Evolutionary conservation across 2,113 vertebrate species (phyloP).

Genomic region (Chroicocephalus ridibundus): DNA sequence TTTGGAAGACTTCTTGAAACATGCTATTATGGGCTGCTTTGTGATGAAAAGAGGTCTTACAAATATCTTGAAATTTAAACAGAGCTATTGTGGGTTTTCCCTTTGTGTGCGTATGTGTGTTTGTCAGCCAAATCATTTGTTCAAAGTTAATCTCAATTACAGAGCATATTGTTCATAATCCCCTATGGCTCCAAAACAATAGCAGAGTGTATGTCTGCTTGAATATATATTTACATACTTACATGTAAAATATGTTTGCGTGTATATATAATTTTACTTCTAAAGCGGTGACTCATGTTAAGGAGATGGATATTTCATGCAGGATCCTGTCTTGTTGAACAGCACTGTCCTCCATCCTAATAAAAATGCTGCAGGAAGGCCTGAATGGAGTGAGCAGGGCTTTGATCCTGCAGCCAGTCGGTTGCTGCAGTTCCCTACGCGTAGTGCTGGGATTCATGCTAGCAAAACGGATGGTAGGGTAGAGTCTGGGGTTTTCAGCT

Average conservation of each 20-base stretch:
- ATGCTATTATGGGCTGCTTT: conserved; percentile 23
- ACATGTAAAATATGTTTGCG: conserved; percentile 7
- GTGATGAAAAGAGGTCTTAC: conserved; percentile 48
- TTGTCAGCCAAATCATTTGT: conserved; percentile 56
- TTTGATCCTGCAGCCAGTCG: background rate
- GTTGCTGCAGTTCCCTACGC: fast-evolving
- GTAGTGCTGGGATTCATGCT: background rate
- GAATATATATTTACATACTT: conserved; percentile 51
- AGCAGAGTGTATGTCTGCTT: conserved; percentile 1
- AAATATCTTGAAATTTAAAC: conserved; percentile 51
- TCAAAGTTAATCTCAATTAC: conserved; percentile 68
- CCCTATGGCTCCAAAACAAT: conserved; percentile 44
- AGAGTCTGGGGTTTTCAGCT: background rate
- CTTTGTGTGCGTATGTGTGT: background rate
- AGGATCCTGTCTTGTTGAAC: background rate
- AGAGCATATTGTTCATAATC: conserved; percentile 61
- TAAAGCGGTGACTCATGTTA: background rate
- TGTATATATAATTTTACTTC: conserved; percentile 36
- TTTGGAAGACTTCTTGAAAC: conserved; percentile 49
- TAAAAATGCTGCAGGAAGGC: background rate
- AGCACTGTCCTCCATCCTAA: background rate
- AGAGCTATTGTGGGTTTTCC: conserved; percentile 20
- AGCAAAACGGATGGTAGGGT: background rate
- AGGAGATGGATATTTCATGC: conserved; percentile 23
- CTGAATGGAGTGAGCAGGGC: background rate